A percentile compares a stretch with the other conserved stretches of the same genome.
Evolutionary conservation across 2,888 invertebrate genomes (phyloP).

Genomic region (Carabus problematicus): DNA sequence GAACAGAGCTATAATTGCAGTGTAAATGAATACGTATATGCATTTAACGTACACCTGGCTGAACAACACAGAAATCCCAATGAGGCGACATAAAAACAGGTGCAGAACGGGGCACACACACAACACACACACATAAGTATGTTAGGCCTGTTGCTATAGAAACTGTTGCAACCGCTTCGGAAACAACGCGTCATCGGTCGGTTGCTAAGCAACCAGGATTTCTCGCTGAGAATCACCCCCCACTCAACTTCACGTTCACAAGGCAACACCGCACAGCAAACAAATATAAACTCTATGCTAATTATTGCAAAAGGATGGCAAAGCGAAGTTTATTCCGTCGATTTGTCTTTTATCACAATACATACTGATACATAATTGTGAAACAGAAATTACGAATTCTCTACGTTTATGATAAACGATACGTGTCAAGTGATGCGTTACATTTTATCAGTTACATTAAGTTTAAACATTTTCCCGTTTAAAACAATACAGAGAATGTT

Average conservation of each 20-base stretch:
- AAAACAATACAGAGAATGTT: too few relatives aligned
- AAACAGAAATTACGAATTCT: too few relatives aligned
- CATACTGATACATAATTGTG: too few relatives aligned
- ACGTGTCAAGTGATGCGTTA: too few relatives aligned
- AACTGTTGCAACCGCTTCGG: conserved; percentile 40
- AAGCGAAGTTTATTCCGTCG: background rate
- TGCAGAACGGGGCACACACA: conserved; percentile 5
- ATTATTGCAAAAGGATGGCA: conserved; percentile 30
- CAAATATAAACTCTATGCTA: conserved; percentile 42
- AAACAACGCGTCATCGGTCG: conserved; percentile 39
- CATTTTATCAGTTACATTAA: too few relatives aligned
- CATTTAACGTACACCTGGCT: too few relatives aligned
- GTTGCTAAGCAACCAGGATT: conserved; percentile 41
- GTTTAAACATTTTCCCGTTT: too few relatives aligned
- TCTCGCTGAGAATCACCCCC: conserved; percentile 1
- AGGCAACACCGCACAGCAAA: conserved; percentile 23
- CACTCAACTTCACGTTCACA: conserved; percentile 3
- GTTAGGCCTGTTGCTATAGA: conserved; percentile 41
- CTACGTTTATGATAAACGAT: too few relatives aligned
- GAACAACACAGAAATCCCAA: conserved; percentile 7
- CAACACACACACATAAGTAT: conserved; percentile 16
- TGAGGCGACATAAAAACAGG: background rate
- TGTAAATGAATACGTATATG: too few relatives aligned
- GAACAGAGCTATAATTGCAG: too few relatives aligned
- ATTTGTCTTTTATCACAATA: too few relatives aligned